phyloP scores from a whole-genome alignment of 35 echinoderm and acorn worm species.

The Hemicentrotus pulcherrimus region DNA sequence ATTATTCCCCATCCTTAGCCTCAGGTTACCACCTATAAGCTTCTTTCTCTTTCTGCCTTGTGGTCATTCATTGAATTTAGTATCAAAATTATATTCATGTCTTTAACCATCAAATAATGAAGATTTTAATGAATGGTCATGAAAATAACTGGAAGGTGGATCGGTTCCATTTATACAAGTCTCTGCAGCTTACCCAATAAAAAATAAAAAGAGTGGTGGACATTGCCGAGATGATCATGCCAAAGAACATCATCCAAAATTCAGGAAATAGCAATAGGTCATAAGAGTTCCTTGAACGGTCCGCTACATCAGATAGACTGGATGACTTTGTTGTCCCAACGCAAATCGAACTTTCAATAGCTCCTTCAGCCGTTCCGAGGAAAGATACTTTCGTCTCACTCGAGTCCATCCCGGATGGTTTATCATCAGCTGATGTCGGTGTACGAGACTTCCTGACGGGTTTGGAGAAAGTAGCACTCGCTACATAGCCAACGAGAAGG shows the following conservation, averaged over 20 bases:
- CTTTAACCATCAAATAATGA: not conserved
- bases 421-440: not conserved
- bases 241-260: slow-evolving; percentile 21
- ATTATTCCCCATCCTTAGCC: no score
- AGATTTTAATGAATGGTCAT: not conserved
- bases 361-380: not conserved
- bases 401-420: not conserved
- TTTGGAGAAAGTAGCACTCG: not conserved
- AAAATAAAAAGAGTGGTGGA: not conserved
- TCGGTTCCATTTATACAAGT: no score
- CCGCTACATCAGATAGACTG: not conserved
- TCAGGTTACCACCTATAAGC: not conserved
- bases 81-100: not conserved
- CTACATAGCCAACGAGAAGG: not conserved
- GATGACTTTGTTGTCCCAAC: not conserved
- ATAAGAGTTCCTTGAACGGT: not conserved
- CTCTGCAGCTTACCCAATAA: slow-evolving; percentile 25
- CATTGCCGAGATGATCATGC: not conserved
- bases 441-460: not conserved
- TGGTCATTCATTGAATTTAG: not conserved
- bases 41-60: not conserved
- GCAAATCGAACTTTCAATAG: not conserved
- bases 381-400: not conserved
- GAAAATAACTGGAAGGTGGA: not conserved
- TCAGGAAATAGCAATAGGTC: not conserved